A percentile compares a stretch with the other conserved stretches of the same genome.
phyloP scores from a whole-genome alignment of 2,797 vertebrate species.

The Enteromius argenteus region DNA sequence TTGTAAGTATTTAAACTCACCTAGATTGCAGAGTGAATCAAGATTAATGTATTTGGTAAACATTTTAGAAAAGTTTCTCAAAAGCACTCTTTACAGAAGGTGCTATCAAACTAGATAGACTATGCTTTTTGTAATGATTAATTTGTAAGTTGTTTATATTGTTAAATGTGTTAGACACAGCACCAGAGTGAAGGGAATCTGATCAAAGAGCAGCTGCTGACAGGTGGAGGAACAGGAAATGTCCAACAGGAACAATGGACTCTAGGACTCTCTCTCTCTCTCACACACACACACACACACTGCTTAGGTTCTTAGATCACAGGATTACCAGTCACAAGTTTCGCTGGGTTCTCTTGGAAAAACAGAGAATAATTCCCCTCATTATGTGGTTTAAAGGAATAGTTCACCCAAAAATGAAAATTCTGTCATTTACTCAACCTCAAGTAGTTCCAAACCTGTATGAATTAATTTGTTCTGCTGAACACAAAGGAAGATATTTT shows the following conservation, averaged over 20 bases:
- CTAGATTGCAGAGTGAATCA: not conserved
- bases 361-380: slow-evolving; percentile 25
- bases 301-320: slow-evolving; percentile 39
- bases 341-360: slow-evolving; percentile 50
- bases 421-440: no score
- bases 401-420: no score
- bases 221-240: slow-evolving; percentile 27
- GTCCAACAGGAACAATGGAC: slow-evolving; percentile 29
- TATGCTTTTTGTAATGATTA: not conserved
- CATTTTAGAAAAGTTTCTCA: no score
- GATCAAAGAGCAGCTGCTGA: slow-evolving; percentile 53
- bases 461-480: no score
- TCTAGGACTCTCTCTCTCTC: slow-evolving; percentile 18
- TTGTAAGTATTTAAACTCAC: slow-evolving; percentile 4
- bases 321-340: slow-evolving; percentile 79
- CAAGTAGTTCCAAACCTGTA: no score
- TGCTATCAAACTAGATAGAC: not conserved
- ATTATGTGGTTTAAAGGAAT: not conserved
- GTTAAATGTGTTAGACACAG: not conserved
- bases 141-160: not conserved
- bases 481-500: no score
- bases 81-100: not conserved
- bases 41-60: not conserved
- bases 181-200: not conserved
- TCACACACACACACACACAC: not conserved